A percentile compares a stretch with the other conserved stretches of the same genome.
These are phyloP conservation scores for Rattus rattus DNA, from an alignment of 2,113 vertebrate genomes.

Conservation along the genomic window DNA sequence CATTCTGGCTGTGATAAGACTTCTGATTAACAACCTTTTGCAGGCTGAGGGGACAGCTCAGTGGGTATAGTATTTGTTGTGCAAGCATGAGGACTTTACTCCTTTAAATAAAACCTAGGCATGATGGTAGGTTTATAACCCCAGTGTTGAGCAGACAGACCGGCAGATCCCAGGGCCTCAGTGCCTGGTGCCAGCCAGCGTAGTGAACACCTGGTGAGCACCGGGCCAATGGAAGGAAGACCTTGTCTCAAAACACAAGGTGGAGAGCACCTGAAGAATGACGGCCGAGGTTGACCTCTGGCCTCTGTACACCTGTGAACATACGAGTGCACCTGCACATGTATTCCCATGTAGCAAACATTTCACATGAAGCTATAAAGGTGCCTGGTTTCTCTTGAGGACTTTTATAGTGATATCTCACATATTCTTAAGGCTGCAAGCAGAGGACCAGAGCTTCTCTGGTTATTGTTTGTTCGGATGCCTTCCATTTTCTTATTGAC, in stretches of 20 bases:
- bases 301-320: too few relatives aligned
- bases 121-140: not conserved
- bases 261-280: too few relatives aligned
- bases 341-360: not conserved
- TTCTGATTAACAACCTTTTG: slow-evolving; percentile 14
- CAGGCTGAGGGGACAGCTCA: not conserved
- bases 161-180: not conserved
- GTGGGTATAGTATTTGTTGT: not conserved
- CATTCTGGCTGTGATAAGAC: not conserved
- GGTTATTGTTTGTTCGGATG: not conserved
- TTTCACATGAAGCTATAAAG: not conserved
- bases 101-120: not conserved
- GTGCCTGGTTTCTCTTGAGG: not conserved
- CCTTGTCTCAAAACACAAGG: not conserved
- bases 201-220: not conserved
- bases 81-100: not conserved
- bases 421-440: not conserved
- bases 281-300: not conserved
- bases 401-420: not conserved
- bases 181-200: not conserved
- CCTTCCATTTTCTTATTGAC: not conserved
- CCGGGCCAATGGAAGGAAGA: not conserved
- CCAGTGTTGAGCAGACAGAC: not conserved
- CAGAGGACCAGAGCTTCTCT: not conserved
- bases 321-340: not conserved